Conservation (phyloP, 53 echinoderm and acorn worm species). For the Crossaster papposus region DNA sequence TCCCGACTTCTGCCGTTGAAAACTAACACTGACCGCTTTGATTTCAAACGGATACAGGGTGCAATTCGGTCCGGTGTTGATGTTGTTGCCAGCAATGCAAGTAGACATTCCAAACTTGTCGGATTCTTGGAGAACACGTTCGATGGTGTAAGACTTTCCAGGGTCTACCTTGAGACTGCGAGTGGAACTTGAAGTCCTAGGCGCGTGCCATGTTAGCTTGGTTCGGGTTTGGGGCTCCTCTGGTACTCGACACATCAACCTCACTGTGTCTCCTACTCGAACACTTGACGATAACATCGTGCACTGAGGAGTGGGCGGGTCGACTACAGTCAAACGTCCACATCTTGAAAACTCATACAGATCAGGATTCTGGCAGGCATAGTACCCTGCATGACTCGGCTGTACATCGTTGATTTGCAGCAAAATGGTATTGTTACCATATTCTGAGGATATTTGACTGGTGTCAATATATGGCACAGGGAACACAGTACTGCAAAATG, state of each 20-base stretch:
- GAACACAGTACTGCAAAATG: background rate
- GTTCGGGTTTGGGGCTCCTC: background rate
- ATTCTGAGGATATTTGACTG: background rate
- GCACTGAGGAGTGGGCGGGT: conserved; percentile 36
- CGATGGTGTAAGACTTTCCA: background rate
- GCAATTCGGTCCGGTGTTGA: conserved; percentile 25
- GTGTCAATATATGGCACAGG: background rate
- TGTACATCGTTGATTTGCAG: conserved; percentile 7
- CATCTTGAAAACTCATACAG: conserved; percentile 15
- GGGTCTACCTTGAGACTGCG: background rate
- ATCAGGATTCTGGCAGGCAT: background rate
- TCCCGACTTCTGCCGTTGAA: background rate
- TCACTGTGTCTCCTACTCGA: background rate
- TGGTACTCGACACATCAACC: conserved; percentile 17
- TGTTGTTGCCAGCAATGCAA: conserved; percentile 21
- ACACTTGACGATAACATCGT: background rate
- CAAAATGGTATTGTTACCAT: background rate
- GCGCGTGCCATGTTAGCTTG: conserved; percentile 16
- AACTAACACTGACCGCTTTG: background rate
- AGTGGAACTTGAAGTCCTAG: background rate
- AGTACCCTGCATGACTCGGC: conserved; percentile 5
- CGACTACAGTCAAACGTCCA: conserved; percentile 17
- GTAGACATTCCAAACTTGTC: conserved; percentile 4
- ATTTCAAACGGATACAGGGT: background rate
- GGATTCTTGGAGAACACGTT: background rate